These are phyloP conservation scores for Aspiorhynchus laticeps DNA, from an alignment of 2,113 vertebrate species.

Conservation along the genomic window DNA sequence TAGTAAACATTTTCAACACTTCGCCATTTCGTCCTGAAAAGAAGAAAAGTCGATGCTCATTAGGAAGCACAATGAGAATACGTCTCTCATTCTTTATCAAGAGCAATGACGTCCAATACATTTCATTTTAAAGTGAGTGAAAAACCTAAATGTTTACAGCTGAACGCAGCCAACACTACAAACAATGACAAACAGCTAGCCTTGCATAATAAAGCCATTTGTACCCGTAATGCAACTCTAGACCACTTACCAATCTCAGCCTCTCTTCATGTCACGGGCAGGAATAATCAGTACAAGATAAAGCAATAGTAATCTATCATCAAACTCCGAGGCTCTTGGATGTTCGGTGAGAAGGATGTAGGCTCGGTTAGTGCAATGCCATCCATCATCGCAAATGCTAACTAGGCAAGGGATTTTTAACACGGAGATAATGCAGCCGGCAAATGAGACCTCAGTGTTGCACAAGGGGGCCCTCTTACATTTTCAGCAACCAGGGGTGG, in stretches of 20 bases:
- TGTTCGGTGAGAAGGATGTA: conserved; percentile 54
- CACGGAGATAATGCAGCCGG: conserved; percentile 65
- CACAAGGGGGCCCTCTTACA: conserved; percentile 30
- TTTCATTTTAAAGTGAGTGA: background rate
- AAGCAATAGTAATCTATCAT: conserved; percentile 69
- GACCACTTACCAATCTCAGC: conserved; percentile 51
- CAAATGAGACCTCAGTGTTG: conserved; percentile 53
- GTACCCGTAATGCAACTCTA: conserved; percentile 49
- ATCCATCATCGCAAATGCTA: conserved; percentile 75
- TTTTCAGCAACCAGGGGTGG: conserved; percentile 59
- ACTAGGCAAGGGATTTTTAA: conserved; percentile 67
- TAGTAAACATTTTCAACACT: conserved; percentile 3
- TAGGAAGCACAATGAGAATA: background rate
- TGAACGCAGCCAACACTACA: conserved; percentile 16
- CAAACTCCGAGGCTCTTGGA: conserved; percentile 47
- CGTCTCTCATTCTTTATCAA: background rate
- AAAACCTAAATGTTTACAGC: background rate
- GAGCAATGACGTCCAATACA: background rate
- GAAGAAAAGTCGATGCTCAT: background rate
- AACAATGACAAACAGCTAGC: conserved; percentile 48
- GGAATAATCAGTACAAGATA: conserved; percentile 71
- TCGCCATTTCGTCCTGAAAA: background rate
- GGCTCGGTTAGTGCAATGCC: conserved; percentile 50
- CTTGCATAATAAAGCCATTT: conserved; percentile 61
- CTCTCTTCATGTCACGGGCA: conserved; percentile 52